Conservation (phyloP, 2,797 vertebrate genomes). For the Platyrinchus mystaceus region DNA sequence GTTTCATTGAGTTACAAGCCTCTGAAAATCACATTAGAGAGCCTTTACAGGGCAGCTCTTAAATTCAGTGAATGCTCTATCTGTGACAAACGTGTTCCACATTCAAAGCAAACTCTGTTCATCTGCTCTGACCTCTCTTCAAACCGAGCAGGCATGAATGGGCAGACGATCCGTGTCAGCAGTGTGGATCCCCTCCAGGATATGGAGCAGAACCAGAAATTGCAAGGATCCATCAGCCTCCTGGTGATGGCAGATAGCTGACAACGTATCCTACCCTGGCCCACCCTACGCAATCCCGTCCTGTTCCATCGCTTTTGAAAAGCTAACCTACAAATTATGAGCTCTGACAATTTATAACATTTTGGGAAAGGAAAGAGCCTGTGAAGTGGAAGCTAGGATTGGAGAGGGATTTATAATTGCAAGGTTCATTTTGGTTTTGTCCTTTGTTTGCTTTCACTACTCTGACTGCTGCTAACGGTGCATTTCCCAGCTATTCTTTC, state of each 20-base stretch:
- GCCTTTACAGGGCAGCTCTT: slow-evolving; percentile 3
- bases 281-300: accelerated
- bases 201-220: neutral
- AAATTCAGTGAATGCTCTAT: neutral
- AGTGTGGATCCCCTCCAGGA: neutral
- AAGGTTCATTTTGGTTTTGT: neutral
- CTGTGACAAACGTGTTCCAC: neutral
- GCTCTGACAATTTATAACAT: neutral
- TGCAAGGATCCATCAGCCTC: neutral
- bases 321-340: neutral
- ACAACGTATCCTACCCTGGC: neutral
- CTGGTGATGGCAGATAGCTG: neutral
- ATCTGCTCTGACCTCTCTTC: neutral
- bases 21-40: slow-evolving; percentile 41
- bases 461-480: neutral
- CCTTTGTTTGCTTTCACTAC: neutral
- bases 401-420: neutral
- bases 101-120: neutral
- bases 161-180: neutral
- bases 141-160: accelerated
- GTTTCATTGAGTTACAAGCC: slow-evolving; percentile 30
- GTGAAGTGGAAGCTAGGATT: neutral
- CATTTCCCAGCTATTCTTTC: neutral
- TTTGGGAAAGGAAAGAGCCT: neutral
- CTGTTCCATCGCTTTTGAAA: neutral